Evolutionary conservation across 2,888 invertebrate species (phyloP).

Genomic region (Agapostemon virescens): DNA sequence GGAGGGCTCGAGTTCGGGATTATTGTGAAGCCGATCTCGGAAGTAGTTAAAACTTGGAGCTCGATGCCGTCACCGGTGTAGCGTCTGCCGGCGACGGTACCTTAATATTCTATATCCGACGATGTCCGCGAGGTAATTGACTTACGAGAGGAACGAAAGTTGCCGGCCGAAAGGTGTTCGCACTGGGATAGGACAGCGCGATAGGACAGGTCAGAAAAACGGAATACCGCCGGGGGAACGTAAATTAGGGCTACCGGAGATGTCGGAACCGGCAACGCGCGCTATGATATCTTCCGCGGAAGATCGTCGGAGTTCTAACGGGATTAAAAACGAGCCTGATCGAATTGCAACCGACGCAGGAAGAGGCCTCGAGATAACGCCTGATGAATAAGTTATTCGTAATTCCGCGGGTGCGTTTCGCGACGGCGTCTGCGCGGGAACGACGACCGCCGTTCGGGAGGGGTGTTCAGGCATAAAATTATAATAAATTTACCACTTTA

Average conservation of each 20-base stretch:
- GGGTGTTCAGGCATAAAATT: constrained; percentile 40
- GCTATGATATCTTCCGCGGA: neutral
- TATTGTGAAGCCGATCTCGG: constrained; percentile 67
- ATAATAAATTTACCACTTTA: constrained; percentile 56
- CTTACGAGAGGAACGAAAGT: constrained; percentile 42
- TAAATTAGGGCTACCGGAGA: neutral
- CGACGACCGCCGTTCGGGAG: neutral
- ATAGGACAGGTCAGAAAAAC: constrained; percentile 1
- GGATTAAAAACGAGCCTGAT: constrained; percentile 42
- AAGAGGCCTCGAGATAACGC: constrained; percentile 44
- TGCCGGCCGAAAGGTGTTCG: neutral
- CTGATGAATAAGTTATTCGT: constrained; percentile 56
- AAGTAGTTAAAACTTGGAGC: constrained; percentile 70
- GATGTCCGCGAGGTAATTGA: constrained; percentile 66
- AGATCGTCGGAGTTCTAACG: constrained; percentile 30
- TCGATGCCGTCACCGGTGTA: constrained; percentile 45
- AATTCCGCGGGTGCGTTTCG: constrained; percentile 21
- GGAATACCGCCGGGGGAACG: neutral
- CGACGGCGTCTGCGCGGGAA: neutral
- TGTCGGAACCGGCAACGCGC: neutral
- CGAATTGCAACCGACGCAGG: constrained; percentile 44
- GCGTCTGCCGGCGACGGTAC: constrained; percentile 55
- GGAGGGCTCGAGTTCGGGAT: constrained; percentile 49
- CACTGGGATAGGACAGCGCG: too few species aligned
- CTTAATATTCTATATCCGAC: constrained; percentile 69